Percentiles rank a stretch among this genome's conserved stretches.
Conservation (phyloP, 2,113 vertebrate genomes). For the Chitala chitala region DNA sequence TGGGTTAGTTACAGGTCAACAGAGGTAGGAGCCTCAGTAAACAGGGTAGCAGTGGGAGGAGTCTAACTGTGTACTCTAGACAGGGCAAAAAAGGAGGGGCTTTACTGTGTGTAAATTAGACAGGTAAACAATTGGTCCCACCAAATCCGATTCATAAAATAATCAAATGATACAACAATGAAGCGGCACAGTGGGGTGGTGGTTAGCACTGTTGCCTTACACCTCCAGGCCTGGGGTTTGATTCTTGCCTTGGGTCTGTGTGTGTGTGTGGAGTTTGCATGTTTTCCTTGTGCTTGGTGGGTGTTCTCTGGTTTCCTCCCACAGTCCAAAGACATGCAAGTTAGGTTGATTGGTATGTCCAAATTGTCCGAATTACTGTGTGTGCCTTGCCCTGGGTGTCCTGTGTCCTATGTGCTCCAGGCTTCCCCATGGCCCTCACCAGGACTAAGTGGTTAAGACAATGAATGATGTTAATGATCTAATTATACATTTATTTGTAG, state of each 20-base stretch:
- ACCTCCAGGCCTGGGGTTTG: not conserved
- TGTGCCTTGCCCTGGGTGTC: not conserved
- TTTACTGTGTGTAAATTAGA: no score
- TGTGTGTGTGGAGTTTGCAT: not conserved
- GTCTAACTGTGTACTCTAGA: no score
- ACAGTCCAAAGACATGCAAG: not conserved
- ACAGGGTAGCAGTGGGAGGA: no score
- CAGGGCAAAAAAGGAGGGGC: no score
- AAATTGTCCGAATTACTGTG: not conserved
- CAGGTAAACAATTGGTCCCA: not conserved
- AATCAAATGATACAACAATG: not conserved
- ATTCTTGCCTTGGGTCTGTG: not conserved
- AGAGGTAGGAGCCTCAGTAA: no score
- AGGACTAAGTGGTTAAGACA: not conserved
- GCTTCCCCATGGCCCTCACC: not conserved
- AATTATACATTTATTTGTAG: no score
- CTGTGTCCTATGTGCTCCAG: not conserved
- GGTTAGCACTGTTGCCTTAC: not conserved
- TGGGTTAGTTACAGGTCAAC: no score
- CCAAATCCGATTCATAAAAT: not conserved
- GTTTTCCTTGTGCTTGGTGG: not conserved
- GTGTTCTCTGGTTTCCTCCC: no score
- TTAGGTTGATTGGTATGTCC: not conserved
- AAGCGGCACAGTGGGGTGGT: not conserved
- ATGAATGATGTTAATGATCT: not conserved